Conservation (phyloP, 2,888 invertebrate genomes). For the Trissolcus brochymenae region DNA sequence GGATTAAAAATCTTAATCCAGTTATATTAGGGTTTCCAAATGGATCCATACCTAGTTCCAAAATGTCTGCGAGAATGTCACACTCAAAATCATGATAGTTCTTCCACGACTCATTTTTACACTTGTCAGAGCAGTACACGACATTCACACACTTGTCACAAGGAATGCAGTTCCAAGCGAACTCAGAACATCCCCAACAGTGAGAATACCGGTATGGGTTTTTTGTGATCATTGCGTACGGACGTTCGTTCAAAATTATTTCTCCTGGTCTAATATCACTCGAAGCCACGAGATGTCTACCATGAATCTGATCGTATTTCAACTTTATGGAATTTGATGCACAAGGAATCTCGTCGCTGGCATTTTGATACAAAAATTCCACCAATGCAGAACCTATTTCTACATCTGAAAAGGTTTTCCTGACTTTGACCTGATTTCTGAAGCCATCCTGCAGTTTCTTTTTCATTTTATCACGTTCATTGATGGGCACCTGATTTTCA, state of each 20-base stretch:
- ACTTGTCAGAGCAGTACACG: constrained; percentile 1
- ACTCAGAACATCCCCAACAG: constrained; percentile 7
- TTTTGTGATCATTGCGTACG: background rate
- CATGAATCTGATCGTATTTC: constrained; percentile 8
- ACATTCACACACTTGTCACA: constrained; percentile 12
- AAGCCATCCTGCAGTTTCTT: constrained; percentile 68
- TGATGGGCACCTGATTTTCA: background rate
- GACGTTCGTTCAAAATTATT: constrained; percentile 7
- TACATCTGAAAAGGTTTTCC: background rate
- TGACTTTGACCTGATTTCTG: background rate
- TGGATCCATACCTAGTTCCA: background rate
- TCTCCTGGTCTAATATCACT: constrained; percentile 17
- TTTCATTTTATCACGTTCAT: constrained; percentile 63
- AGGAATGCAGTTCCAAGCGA: constrained; percentile 3
- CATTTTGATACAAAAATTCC: background rate
- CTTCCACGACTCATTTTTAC: constrained; percentile 3
- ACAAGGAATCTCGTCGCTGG: background rate
- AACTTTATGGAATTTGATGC: constrained; percentile 3
- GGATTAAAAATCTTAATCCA: constrained; percentile 81
- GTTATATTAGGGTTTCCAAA: constrained; percentile 77
- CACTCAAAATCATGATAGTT: constrained; percentile 7
- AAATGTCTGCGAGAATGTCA: background rate
- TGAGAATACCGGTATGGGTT: background rate
- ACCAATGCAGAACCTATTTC: constrained; percentile 1
- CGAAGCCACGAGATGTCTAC: constrained; percentile 14